Base-by-base conservation (phyloP, 2,113 vertebrate genomes). In the Rostratula benghalensis region DNA sequence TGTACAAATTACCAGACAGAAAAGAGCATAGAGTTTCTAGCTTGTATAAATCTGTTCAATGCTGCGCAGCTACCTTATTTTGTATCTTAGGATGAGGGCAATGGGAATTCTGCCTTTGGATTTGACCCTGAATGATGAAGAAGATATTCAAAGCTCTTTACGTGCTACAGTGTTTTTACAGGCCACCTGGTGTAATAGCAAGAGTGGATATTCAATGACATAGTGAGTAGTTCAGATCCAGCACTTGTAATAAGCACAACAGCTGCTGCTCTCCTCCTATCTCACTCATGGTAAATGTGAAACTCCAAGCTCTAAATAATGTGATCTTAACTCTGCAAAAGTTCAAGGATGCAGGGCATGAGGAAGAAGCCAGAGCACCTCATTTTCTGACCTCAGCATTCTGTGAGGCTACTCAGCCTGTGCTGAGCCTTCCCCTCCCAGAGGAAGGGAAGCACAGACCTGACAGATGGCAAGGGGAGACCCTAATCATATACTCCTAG, bases 131-230 rank as follows among this genome's bases (percentile, higher is more conserved):
- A 86, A 78, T 86, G 11, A 21, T 43, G 28, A 92, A 74, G 45
- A 83, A 64, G 45, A 61, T 82, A 75, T 70, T 79, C 51, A 86
- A 61, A 88, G 64, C 56, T 85, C 64, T 86, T 74, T 63, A 80
- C 7, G 27, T 74, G 92, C 79, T 74, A 7, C 54, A 75, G 75
- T 83, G 67, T 86, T 96, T 88, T 93, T 79, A 86, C 71, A 86
- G 85, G 83, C 54, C 82, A 88, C 94, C 94, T 93, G 90, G 88
- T 83, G 33, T 54, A 92, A 90, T 46, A 41, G 46, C 63, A 90
- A 63, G 59, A 86, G 69, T 77, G 48, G 60, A 33, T 95, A 67
- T 94, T 80, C 83, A 75, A 92, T 76, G 93, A 86, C 56, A 48
- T 31, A 63, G 87, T 14, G 54, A 82, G 59, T 67, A 59, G 68